A percentile compares a stretch with the other conserved stretches of the same genome.
phyloP scores from a whole-genome alignment of 2,113 vertebrate genomes.

The Tenebrosternarchus preto region DNA sequence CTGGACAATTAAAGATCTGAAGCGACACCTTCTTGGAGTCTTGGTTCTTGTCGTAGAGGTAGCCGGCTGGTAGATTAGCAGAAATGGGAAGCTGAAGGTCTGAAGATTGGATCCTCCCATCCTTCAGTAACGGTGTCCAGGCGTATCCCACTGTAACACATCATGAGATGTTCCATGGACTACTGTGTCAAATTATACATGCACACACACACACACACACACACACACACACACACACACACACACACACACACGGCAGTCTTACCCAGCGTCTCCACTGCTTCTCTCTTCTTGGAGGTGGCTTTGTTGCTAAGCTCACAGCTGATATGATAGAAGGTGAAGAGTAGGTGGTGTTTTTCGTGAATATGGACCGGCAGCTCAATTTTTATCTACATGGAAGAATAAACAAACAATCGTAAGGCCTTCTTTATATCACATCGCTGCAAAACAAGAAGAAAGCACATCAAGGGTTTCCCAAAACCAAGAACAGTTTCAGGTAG shows the following conservation, averaged over 20 bases:
- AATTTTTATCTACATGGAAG: slow-evolving; percentile 88
- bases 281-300: slow-evolving; percentile 89
- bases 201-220: neutral
- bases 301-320: slow-evolving; percentile 94
- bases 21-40: slow-evolving; percentile 82
- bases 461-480: neutral
- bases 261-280: slow-evolving; percentile 88
- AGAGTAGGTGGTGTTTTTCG: slow-evolving; percentile 94
- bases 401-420: neutral
- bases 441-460: neutral
- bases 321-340: slow-evolving; percentile 96
- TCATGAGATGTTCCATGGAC: neutral
- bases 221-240: slow-evolving; percentile 1
- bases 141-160: slow-evolving; percentile 80
- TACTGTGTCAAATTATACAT: neutral
- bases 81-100: slow-evolving; percentile 88
- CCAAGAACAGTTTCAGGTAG: too few relatives aligned
- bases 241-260: slow-evolving; percentile 32
- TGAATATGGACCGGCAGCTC: slow-evolving; percentile 95
- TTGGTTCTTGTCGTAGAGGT: slow-evolving; percentile 77
- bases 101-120: slow-evolving; percentile 84
- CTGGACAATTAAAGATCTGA: too few relatives aligned
- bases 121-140: slow-evolving; percentile 88
- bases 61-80: slow-evolving; percentile 83
- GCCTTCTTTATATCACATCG: neutral